Evolutionary conservation across 2,888 invertebrate genomes (phyloP).

Genomic region (Tetrapedia diversipes): DNA sequence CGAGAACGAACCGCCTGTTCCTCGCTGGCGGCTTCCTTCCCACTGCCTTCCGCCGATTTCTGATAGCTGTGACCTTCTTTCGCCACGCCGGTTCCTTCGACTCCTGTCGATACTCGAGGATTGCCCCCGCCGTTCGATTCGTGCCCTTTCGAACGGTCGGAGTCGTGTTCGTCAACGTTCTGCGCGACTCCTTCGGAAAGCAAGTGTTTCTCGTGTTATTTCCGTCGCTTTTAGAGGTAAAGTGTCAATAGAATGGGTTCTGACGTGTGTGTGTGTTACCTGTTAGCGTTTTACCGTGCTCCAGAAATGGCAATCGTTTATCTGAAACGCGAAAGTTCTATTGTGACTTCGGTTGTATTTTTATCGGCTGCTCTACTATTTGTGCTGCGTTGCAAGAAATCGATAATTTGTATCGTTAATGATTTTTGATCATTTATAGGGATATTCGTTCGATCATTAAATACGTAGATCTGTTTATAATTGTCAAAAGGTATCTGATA

Average conservation of each 20-base stretch:
- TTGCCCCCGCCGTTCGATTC: neutral
- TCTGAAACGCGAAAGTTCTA: neutral
- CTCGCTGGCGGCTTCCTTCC: constrained; percentile 1
- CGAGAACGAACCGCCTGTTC: constrained; percentile 3
- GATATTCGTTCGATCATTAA: too few species aligned
- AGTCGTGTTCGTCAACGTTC: neutral
- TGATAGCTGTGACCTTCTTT: constrained; percentile 6
- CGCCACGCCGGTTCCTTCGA: neutral
- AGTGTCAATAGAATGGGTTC: neutral
- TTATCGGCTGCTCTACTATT: too few species aligned
- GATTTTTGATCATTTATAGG: too few species aligned
- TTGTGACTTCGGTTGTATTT: neutral
- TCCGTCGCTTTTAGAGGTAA: neutral
- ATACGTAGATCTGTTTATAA: neutral
- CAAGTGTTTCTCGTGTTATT: neutral
- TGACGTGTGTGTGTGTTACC: neutral
- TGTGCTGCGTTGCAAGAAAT: neutral
- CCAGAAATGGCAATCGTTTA: neutral
- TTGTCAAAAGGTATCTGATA: too few species aligned
- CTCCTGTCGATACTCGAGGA: neutral
- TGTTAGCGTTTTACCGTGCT: neutral
- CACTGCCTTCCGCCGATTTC: constrained; percentile 6
- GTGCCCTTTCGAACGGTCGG: neutral
- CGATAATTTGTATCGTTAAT: neutral
- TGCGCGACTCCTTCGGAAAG: neutral